Base-by-base conservation (phyloP, 2,888 invertebrate species). In the Synergus umbraculus region DNA sequence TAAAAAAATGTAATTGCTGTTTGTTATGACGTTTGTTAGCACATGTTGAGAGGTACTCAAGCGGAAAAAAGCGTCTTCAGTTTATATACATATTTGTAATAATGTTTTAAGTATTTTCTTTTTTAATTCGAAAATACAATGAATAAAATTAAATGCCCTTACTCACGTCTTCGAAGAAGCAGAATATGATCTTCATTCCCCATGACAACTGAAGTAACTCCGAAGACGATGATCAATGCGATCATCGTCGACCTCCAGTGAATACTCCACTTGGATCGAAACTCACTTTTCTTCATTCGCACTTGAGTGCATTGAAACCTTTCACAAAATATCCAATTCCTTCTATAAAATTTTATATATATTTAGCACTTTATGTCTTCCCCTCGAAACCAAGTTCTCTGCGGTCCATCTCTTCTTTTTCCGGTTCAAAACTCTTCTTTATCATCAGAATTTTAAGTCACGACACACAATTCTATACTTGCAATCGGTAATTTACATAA, bases 161-260 rank as follows among this genome's bases (percentile, higher is more conserved):
- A 73, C 69, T 69, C 49, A 73, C 73, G 49, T 54, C 54, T 73
- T 73, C 73, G 29, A 73, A 73, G 49, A 49, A 54, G n/a, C 2
- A 22, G 41, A 46, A 49, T 15, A 18, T 54, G 29, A 15, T 22
- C 54, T 5, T 73, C 73, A 29, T 37, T 37, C 1, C 49, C 54
- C 37, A 54, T 15, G 37, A n/a, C 54, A 73, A 54, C 49, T 12
- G 49, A n/a, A 54, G 22, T 12, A 18, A 9, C 29, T 41, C n/a
- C 10, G n/a, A 37, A 29, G 73, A 73, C 5, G 54, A 73, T 37
- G n/a, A 49, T 73, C 60, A 60, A 60, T 60, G 12, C 60, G 15
- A 29, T 49, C 29, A 73, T 73, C 37, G 41, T 73, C 37, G 37
- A 54, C 54, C 54, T 54, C 37, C 54, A 10, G n/a, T 18, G 49